phyloP scores from a whole-genome alignment of 2,113 vertebrate species.

The Tylochromis polylepis region DNA sequence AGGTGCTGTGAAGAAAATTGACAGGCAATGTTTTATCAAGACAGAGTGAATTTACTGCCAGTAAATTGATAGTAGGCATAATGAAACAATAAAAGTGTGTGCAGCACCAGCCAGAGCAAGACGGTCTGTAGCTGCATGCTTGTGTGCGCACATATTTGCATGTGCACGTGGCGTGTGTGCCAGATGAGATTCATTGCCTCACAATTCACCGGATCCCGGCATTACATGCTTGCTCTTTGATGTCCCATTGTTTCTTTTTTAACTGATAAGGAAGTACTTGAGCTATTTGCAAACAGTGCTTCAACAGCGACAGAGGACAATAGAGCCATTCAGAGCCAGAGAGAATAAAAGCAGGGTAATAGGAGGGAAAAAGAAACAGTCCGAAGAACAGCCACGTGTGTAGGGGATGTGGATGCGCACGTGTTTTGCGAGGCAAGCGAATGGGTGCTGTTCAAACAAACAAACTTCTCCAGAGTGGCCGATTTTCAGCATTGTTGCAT shows the following conservation, averaged over 20 bases:
- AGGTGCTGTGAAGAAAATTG: conserved; percentile 57
- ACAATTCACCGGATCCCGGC: neutral
- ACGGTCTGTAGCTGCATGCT: neutral
- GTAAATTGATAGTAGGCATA: conserved; percentile 60
- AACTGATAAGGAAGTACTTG: conserved; percentile 49
- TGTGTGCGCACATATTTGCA: neutral
- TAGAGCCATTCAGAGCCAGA: conserved; percentile 10
- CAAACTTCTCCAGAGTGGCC: neutral
- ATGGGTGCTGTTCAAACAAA: conserved; percentile 17
- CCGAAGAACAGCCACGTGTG: neutral
- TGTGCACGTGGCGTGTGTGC: neutral
- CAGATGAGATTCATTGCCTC: neutral
- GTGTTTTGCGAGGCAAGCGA: neutral
- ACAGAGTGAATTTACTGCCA: conserved; percentile 46
- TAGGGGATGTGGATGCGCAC: neutral
- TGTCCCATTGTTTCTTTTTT: conserved; percentile 23
- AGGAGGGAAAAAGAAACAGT: neutral
- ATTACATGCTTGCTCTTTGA: conserved; percentile 6
- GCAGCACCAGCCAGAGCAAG: neutral
- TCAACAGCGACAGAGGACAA: conserved; percentile 38
- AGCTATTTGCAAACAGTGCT: conserved; percentile 42
- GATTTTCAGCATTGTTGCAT: conserved; percentile 43
- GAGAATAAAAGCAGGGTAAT: neutral
- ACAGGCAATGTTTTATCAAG: conserved; percentile 57
- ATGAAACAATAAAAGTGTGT: conserved; percentile 61